Evolutionary conservation across 2,888 invertebrate species (phyloP).

Genomic region (Drosophila nigricruria): DNA sequence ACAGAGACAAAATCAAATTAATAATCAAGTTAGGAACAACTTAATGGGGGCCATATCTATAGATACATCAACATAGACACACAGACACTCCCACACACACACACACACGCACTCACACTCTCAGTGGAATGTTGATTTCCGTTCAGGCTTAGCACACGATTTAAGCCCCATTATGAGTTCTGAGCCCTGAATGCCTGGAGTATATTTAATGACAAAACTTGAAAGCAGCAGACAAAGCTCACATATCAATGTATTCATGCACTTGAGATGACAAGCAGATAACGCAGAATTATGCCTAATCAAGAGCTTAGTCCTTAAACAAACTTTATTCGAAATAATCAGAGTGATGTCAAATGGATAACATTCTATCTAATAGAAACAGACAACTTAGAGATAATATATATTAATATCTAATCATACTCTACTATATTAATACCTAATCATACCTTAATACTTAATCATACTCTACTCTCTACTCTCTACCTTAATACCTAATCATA

Average conservation of each 20-base stretch:
- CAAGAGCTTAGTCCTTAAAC: neutral
- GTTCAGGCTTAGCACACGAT: conserved; percentile 43
- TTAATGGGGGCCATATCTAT: conserved; percentile 16
- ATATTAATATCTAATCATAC: no score
- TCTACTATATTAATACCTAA: no score
- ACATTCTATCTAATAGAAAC: no score
- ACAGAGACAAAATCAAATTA: conserved; percentile 50
- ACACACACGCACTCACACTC: conserved; percentile 4
- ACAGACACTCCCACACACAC: conserved; percentile 3
- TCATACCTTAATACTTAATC: no score
- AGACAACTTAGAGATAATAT: no score
- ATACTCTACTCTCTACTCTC: neutral
- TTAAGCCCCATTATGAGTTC: conserved; percentile 31
- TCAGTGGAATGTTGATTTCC: conserved; percentile 49
- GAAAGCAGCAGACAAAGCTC: conserved; percentile 10
- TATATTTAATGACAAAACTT: conserved; percentile 1
- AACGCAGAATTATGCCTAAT: neutral
- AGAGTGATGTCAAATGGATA: neutral
- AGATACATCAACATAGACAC: conserved; percentile 10
- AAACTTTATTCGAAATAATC: neutral
- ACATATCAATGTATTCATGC: neutral
- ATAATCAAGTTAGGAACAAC: conserved; percentile 39
- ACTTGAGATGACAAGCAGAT: neutral
- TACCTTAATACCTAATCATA: no score
- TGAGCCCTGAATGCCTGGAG: neutral